These are phyloP conservation scores for Drosophila malerkotliana DNA, from an alignment of 1,140 invertebrate genomes.

Conservation along the genomic window DNA sequence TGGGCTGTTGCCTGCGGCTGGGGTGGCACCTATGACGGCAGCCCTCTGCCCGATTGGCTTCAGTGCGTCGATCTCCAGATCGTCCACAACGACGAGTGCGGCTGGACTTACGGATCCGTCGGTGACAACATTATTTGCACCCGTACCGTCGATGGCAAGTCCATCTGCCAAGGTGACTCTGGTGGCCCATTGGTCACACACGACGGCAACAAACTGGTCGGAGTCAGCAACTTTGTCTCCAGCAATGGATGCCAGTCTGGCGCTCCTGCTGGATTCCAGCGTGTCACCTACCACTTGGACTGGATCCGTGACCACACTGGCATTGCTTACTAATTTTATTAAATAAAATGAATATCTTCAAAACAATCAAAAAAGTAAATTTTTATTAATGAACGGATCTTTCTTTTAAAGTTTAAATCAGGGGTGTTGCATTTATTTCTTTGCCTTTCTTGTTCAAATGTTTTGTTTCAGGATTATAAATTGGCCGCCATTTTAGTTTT, in stretches of 20 bases:
- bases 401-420: not conserved
- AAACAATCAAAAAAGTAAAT: not conserved
- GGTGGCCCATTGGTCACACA: conserved; percentile 84
- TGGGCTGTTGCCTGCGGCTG: conserved; percentile 64
- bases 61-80: conserved; percentile 57
- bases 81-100: conserved; percentile 45
- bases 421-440: not conserved
- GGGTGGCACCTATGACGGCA: conserved; percentile 52
- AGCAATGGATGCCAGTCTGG: conserved; percentile 68
- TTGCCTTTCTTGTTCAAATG: too few relatives aligned
- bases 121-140: conserved; percentile 61
- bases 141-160: conserved; percentile 55
- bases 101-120: conserved; percentile 26
- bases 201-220: conserved; percentile 49
- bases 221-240: conserved; percentile 51
- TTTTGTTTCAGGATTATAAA: not conserved
- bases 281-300: conserved; percentile 85
- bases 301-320: conserved; percentile 84
- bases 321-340: conserved; percentile 48
- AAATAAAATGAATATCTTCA: conserved; percentile 17
- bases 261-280: conserved; percentile 85
- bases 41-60: conserved; percentile 45
- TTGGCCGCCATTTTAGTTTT: not conserved
- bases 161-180: conserved; percentile 85
- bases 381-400: not conserved